Evolutionary conservation across 2,113 vertebrate species (phyloP).

Genomic region (Urocynchramus pylzowi): DNA sequence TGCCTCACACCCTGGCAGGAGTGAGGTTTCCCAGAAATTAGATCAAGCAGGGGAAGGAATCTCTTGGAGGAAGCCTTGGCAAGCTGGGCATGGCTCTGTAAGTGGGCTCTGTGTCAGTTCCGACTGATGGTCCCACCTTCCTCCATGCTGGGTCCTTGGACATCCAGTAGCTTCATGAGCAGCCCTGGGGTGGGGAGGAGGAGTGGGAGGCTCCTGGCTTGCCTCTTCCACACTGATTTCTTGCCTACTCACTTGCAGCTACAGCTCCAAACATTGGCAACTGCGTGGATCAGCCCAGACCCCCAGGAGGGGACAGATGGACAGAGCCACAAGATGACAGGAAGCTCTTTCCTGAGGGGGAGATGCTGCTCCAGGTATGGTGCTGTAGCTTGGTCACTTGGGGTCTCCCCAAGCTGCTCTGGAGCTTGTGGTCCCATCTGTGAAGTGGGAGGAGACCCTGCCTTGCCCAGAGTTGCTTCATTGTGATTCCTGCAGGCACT

Average conservation of each 20-base stretch:
- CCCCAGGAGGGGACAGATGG: constrained; percentile 1
- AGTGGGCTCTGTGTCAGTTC: neutral
- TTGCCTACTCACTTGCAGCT: constrained; percentile 54
- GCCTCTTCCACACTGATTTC: neutral
- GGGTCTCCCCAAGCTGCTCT: neutral
- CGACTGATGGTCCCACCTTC: neutral
- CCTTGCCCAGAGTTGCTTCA: neutral
- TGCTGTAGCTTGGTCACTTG: fast-evolving
- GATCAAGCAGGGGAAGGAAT: neutral
- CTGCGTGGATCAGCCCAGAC: neutral
- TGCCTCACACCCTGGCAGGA: neutral
- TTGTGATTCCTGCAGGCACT: neutral
- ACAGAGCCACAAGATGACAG: constrained; percentile 4
- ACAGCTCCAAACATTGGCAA: constrained; percentile 34
- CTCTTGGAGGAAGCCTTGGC: neutral
- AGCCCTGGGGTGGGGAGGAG: neutral
- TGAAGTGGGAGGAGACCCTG: neutral
- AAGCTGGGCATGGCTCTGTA: neutral
- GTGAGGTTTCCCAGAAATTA: neutral
- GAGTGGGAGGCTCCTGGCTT: neutral
- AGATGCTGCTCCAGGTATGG: constrained; percentile 80
- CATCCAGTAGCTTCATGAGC: neutral
- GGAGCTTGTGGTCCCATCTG: neutral
- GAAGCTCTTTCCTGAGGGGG: constrained; percentile 75
- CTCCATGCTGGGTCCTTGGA: fast-evolving